Conservation (phyloP, 2,797 vertebrate species). For the Tapirus indicus region DNA sequence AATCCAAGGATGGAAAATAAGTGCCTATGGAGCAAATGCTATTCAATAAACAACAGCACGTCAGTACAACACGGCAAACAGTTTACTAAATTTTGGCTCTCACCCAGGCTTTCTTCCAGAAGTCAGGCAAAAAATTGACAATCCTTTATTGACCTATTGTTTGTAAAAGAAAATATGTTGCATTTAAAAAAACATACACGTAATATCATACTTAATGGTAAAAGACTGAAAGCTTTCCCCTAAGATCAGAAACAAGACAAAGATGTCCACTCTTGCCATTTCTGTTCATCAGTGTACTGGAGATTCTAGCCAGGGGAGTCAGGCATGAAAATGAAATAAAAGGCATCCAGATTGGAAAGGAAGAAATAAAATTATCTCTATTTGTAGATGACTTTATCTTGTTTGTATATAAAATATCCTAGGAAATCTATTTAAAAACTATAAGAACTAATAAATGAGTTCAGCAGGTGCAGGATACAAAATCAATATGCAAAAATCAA, state of each 20-base stretch:
- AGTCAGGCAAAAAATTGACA: neutral
- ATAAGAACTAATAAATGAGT: neutral
- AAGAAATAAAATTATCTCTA: neutral
- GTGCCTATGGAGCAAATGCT: neutral
- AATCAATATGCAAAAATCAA: neutral
- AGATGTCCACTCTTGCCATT: neutral
- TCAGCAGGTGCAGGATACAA: neutral
- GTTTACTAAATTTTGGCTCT: conserved; percentile 22
- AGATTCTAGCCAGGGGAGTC: neutral
- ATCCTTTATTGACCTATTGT: neutral
- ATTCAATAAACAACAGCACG: neutral
- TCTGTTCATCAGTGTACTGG: neutral
- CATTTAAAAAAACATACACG: neutral
- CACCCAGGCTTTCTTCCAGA: neutral
- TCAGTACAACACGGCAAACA: neutral
- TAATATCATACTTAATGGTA: neutral
- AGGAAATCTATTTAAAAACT: neutral
- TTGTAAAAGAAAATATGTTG: neutral
- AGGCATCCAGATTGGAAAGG: neutral
- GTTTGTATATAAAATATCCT: neutral
- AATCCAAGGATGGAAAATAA: neutral
- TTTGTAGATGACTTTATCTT: neutral
- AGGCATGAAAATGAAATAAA: neutral
- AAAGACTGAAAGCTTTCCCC: neutral
- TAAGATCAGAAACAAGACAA: neutral